Percentiles rank a stretch among this genome's conserved stretches.
phyloP scores from a whole-genome alignment of 2,797 vertebrate species.

The Galago senegalensis region DNA sequence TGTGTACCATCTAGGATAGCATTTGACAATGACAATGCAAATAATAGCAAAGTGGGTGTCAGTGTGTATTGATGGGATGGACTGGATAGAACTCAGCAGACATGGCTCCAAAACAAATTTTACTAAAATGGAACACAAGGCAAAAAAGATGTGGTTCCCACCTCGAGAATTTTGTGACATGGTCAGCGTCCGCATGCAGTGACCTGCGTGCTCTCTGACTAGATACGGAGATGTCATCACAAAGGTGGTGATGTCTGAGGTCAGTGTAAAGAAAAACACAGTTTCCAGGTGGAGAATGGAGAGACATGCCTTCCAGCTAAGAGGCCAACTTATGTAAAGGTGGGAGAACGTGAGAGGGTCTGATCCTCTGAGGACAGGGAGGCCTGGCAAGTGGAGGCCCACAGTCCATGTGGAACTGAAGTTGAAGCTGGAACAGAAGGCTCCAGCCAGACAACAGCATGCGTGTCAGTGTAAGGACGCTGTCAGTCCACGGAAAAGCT shows the following conservation, averaged over 20 bases:
- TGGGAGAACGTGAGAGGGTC: no score
- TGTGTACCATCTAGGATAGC: rapidly evolving
- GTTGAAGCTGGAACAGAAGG: neutral
- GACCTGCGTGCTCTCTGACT: rapidly evolving
- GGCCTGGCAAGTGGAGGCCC: no score
- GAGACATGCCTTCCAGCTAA: no score
- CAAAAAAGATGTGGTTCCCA: neutral
- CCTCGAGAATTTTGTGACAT: neutral
- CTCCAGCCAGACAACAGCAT: no score
- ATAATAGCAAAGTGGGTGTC: no score
- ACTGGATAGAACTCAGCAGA: no score
- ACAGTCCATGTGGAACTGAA: no score
- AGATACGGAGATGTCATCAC: neutral
- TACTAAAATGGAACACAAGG: neutral
- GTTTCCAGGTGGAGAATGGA: neutral
- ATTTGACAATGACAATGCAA: no score
- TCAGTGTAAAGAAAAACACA: neutral
- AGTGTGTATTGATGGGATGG: rapidly evolving
- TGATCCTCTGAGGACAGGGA: rapidly evolving
- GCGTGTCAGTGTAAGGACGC: neutral
- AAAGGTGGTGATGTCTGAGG: no score
- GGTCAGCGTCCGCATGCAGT: rapidly evolving
- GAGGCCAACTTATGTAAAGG: no score
- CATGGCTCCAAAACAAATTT: neutral
- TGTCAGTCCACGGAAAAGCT: neutral